A percentile compares a stretch with the other conserved stretches of the same genome.
phyloP scores from a whole-genome alignment of 2,797 vertebrate genomes.

The Morus bassanus region DNA sequence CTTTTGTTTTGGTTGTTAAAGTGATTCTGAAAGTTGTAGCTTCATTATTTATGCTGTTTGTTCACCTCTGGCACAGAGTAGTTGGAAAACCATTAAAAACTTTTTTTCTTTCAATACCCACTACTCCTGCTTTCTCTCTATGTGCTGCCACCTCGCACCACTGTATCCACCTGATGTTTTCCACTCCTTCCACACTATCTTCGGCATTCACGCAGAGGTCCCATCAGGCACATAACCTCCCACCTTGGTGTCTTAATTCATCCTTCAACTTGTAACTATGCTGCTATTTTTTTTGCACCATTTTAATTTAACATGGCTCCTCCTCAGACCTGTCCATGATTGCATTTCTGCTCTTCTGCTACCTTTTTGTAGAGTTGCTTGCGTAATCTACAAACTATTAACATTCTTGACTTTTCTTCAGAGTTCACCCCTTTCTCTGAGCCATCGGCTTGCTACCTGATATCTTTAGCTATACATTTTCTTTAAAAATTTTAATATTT shows the following conservation, averaged over 20 bases:
- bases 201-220: rapidly evolving
- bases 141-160: background rate
- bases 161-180: background rate
- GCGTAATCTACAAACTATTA: background rate
- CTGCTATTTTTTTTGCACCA: background rate
- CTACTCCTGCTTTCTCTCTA: background rate
- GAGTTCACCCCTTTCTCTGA: background rate
- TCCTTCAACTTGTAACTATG: background rate
- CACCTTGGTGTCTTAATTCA: background rate
- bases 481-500: background rate
- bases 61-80: background rate
- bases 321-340: background rate
- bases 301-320: background rate
- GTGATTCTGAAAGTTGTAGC: background rate
- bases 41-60: background rate
- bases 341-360: background rate
- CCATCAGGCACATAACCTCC: background rate
- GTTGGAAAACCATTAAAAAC: background rate
- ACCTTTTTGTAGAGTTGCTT: background rate
- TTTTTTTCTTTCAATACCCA: background rate
- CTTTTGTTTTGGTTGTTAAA: background rate
- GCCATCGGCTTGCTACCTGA: background rate
- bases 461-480: background rate
- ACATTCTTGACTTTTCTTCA: background rate
- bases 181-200: background rate